These are phyloP conservation scores for Hiodon alosoides DNA, from an alignment of 2,113 vertebrate genomes.

Conservation along the genomic window DNA sequence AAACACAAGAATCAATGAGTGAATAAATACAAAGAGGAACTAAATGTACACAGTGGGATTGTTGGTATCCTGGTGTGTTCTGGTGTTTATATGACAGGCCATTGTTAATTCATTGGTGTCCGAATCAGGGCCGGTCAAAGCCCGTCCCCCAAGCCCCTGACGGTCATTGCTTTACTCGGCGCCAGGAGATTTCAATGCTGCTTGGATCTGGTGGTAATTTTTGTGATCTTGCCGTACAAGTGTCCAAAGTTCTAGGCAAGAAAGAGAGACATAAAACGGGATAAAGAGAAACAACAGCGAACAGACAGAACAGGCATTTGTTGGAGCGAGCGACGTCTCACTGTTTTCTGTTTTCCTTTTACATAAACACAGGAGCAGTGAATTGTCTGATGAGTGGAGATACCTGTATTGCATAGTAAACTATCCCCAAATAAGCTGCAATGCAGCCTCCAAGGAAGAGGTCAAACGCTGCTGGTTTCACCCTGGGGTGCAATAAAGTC, in stretches of 20 bases:
- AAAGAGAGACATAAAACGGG: slow-evolving; percentile 3
- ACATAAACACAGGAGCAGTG: not conserved
- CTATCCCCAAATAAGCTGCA: slow-evolving; percentile 60
- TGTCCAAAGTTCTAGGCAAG: slow-evolving; percentile 53
- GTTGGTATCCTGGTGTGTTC: not conserved
- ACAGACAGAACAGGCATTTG: not conserved
- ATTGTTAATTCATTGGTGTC: too few species aligned
- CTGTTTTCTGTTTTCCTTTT: too few species aligned
- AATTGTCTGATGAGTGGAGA: not conserved
- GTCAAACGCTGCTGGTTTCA: slow-evolving; percentile 71
- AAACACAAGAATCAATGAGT: not conserved
- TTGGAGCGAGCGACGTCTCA: too few species aligned
- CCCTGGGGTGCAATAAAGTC: slow-evolving; percentile 39
- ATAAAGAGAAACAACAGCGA: not conserved
- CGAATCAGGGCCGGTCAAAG: too few species aligned
- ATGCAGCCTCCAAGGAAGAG: slow-evolving; percentile 68
- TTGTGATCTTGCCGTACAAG: slow-evolving; percentile 52
- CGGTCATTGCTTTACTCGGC: too few species aligned
- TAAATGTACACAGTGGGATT: not conserved
- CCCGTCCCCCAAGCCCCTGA: too few species aligned
- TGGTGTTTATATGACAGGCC: not conserved
- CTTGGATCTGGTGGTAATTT: slow-evolving; percentile 53
- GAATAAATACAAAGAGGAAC: not conserved
- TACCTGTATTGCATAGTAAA: slow-evolving; percentile 65
- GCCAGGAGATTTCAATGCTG: slow-evolving; percentile 41